Evolutionary conservation across 2,797 vertebrate genomes (phyloP).

Genomic region (Tragelaphus oryx): DNA sequence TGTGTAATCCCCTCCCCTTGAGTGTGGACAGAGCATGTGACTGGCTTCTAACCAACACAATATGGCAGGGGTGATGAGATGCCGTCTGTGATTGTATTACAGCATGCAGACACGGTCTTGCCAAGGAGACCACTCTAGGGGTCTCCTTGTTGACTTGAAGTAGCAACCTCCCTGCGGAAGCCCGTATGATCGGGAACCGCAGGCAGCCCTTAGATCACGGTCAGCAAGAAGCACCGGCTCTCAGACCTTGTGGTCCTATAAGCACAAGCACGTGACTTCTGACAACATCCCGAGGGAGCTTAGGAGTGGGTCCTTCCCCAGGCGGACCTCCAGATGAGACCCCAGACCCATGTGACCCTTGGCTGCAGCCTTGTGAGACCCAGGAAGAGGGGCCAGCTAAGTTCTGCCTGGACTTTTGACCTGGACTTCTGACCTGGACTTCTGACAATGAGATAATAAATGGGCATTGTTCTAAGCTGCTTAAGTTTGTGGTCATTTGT

Average conservation of each 20-base stretch:
- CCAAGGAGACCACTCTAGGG: neutral
- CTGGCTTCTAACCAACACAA: neutral
- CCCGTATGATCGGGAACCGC: fast-evolving
- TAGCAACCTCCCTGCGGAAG: neutral
- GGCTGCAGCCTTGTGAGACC: neutral
- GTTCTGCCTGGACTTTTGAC: neutral
- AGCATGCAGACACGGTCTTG: neutral
- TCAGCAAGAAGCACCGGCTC: neutral
- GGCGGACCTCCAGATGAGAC: neutral
- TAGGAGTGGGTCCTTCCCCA: neutral
- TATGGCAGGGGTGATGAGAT: neutral
- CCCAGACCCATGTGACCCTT: neutral
- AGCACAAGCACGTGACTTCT: neutral
- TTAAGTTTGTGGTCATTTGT: neutral
- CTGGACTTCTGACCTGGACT: neutral
- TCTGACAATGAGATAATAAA: neutral
- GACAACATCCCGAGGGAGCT: neutral
- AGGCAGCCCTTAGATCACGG: neutral
- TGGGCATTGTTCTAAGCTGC: neutral
- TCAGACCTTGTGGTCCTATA: neutral
- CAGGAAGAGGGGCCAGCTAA: neutral
- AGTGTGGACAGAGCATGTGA: neutral
- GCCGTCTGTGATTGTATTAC: neutral
- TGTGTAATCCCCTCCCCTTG: neutral
- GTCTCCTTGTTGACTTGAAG: neutral